A percentile compares a stretch with the other conserved stretches of the same genome.
These are phyloP conservation scores for Bovichtus variegatus DNA, from an alignment of 2,797 vertebrate species.

Conservation along the genomic window DNA sequence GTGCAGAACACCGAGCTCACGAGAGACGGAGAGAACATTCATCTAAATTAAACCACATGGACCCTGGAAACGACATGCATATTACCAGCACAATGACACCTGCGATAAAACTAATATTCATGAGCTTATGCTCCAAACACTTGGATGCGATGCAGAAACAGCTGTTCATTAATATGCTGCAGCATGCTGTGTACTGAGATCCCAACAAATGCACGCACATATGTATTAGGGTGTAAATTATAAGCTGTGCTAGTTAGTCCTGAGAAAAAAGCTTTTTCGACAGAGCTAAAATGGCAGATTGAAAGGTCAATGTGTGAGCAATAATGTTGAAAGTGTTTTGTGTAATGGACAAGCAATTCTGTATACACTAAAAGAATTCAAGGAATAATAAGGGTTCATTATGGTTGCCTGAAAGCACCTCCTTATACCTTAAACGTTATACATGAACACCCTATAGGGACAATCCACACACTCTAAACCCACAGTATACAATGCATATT, in stretches of 20 bases:
- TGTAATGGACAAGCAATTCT: not conserved
- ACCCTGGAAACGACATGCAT: not conserved
- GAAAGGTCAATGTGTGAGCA: slow-evolving; percentile 16
- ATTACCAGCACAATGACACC: slow-evolving; percentile 33
- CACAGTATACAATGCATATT: not conserved
- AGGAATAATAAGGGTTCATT: slow-evolving; percentile 2
- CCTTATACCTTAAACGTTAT: too few relatives aligned
- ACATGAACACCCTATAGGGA: not conserved
- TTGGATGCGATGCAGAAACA: slow-evolving; percentile 27
- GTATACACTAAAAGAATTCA: too few relatives aligned
- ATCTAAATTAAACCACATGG: slow-evolving; percentile 18
- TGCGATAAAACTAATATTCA: slow-evolving; percentile 43
- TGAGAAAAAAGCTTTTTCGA: not conserved
- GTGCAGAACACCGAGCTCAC: slow-evolving; percentile 10
- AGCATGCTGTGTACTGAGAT: not conserved
- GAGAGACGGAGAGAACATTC: slow-evolving; percentile 3
- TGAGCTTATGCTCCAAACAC: slow-evolving; percentile 13
- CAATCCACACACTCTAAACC: not conserved
- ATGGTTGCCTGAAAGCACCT: slow-evolving; percentile 1
- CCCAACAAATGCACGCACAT: not conserved
- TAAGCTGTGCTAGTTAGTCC: not conserved
- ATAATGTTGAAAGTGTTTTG: slow-evolving; percentile 7
- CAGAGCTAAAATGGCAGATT: not conserved
- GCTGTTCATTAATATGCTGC: slow-evolving; percentile 54
- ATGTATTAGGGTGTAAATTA: slow-evolving; percentile 7